Evolutionary conservation across 2,797 vertebrate species (phyloP).

Genomic region (Sebastolobus alascanus): DNA sequence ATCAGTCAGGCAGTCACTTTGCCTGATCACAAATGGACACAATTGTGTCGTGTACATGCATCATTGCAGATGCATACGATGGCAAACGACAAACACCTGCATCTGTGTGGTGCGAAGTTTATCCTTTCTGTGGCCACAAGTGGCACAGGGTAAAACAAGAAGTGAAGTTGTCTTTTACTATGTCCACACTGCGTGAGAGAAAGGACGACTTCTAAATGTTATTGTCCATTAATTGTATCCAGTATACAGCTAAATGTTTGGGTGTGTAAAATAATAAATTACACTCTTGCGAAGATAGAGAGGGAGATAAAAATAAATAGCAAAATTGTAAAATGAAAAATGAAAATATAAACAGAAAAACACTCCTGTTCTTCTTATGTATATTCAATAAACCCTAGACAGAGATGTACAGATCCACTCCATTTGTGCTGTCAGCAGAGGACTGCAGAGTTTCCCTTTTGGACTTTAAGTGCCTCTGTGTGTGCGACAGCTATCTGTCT

Average conservation of each 20-base stretch:
- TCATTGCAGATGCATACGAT: background rate
- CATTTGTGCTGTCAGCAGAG: constrained; percentile 17
- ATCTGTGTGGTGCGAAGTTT: constrained; percentile 35
- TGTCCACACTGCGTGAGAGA: background rate
- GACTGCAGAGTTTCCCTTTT: constrained; percentile 4
- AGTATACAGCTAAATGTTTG: background rate
- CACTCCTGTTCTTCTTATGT: too few species aligned
- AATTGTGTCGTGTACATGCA: background rate
- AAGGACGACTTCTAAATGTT: background rate
- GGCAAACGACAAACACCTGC: constrained; percentile 42
- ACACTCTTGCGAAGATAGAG: background rate
- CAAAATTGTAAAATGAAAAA: background rate
- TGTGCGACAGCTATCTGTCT: constrained; percentile 29
- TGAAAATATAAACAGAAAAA: background rate
- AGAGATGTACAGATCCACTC: background rate
- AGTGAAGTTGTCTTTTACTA: background rate
- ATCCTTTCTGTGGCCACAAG: constrained; percentile 20
- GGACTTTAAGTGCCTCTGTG: background rate
- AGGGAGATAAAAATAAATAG: background rate
- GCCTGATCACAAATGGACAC: background rate
- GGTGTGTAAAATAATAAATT: background rate
- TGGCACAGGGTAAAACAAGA: constrained; percentile 10
- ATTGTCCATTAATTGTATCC: too few species aligned
- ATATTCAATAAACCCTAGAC: background rate
- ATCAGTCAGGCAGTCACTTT: constrained; percentile 17